Base-by-base conservation (phyloP, 2,797 vertebrate species). In the Sebastes cheni region DNA sequence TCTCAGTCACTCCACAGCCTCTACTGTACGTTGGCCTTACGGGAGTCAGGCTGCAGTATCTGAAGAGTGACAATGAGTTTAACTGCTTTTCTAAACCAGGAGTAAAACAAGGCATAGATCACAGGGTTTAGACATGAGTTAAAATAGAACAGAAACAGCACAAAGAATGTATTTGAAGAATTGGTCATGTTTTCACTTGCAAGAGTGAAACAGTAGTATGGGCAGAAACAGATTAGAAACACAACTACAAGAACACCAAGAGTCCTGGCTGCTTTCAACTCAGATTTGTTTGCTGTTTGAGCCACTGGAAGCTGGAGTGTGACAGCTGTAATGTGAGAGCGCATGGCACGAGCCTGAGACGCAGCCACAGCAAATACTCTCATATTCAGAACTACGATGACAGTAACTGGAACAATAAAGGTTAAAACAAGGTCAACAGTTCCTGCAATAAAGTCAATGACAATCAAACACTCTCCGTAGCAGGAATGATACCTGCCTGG, bases 341-440 rank as follows among this genome's bases (percentile, higher is more conserved):
- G 84, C 80, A 79, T 52, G 52, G 73, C 60, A 2, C 74, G 72
- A 32, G 77, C 80, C 22, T 79, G 80, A 70, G 76, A 59, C 18
- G 11, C 67, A 18, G 83, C 80, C 27, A 67, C 84, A 3, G 32
- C 27, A 16, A 83, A 86, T 1, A 86, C 81, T 30, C 66, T 79
- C 36, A 34, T 2, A 8, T 88, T 36, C 14, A 86, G 74, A 11
- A 76, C 3, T 1, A 77, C 0, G 8, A 85, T 79, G 13, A 72
- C 1, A 1, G 50, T 3, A 1, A 89, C 16, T 2, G 82, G 85
- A 42, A 60, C 0, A 22, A 79, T 2, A 2, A 85, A 86, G 2
- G 5, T 75, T 3, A 84, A 0, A 11, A 82, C 4, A 1, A 88
- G 14, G 6, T 88, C 89, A 46, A 55, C 2, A 0, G 18, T 1